Conservation (phyloP, 1,140 invertebrate species). For the Drosophila quadrilineata region DNA sequence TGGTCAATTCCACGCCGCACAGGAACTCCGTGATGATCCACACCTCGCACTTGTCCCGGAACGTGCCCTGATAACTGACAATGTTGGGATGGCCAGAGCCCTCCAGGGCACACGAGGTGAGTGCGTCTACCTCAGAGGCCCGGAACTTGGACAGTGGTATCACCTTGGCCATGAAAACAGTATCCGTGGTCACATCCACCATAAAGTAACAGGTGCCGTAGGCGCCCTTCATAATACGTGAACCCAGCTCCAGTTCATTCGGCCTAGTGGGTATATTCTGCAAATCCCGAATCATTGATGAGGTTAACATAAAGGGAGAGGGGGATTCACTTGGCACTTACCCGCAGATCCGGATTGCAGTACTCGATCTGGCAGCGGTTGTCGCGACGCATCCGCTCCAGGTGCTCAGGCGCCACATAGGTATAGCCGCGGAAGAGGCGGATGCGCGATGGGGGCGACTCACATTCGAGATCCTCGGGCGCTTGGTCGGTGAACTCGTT, state of each 20-base stretch:
- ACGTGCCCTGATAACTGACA: conserved; percentile 91
- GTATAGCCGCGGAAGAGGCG: conserved; percentile 96
- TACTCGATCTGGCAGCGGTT: conserved; percentile 62
- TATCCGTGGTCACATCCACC: conserved; percentile 44
- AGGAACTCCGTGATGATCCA: conserved; percentile 92
- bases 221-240: conserved; percentile 35
- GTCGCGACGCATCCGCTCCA: conserved; percentile 54
- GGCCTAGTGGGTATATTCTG: conserved; percentile 57
- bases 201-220: conserved; percentile 71
- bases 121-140: conserved; percentile 68
- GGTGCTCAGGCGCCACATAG: conserved; percentile 94
- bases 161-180: conserved; percentile 84
- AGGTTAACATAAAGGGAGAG: background rate
- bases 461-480: conserved; percentile 94
- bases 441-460: conserved; percentile 91
- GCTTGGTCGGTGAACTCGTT: conserved; percentile 97
- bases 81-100: conserved; percentile 88
- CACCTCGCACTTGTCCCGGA: conserved; percentile 91
- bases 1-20: conserved; percentile 93
- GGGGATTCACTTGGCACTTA: background rate
- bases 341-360: conserved; percentile 55
- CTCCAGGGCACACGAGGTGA: conserved; percentile 62
- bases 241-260: conserved; percentile 59
- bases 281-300: background rate
- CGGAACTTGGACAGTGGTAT: conserved; percentile 86